A percentile compares a stretch with the other conserved stretches of the same genome.
Evolutionary conservation across 2,797 vertebrate species (phyloP).

Genomic region (Leptoclinus maculatus): DNA sequence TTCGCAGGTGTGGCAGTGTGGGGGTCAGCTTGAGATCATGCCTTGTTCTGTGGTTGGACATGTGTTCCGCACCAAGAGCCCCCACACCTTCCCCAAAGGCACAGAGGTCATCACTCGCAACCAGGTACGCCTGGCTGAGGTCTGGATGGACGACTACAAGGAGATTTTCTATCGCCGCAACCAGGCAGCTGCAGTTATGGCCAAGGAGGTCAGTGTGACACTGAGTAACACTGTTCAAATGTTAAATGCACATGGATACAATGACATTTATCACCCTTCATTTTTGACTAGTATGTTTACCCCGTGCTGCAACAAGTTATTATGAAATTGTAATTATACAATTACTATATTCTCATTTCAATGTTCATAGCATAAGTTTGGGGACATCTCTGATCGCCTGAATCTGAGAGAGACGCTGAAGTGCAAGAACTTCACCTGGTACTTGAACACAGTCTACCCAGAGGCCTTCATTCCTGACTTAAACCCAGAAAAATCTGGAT

Average conservation of each 20-base stretch:
- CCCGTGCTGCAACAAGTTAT: not conserved
- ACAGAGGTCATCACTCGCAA: slow-evolving; percentile 94
- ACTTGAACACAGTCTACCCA: slow-evolving; percentile 94
- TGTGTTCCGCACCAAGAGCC: slow-evolving; percentile 96
- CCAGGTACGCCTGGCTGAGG: slow-evolving; percentile 95
- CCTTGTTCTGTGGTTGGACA: slow-evolving; percentile 98
- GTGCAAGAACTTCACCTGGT: slow-evolving; percentile 98
- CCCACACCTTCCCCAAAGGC: slow-evolving; percentile 96
- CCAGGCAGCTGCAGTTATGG: slow-evolving; percentile 88
- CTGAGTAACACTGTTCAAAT: not conserved
- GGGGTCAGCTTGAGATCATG: slow-evolving; percentile 95
- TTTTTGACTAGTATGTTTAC: not conserved
- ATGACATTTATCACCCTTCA: not conserved
- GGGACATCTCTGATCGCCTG: slow-evolving; percentile 92
- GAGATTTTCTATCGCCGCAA: slow-evolving; percentile 93
- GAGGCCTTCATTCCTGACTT: slow-evolving; percentile 94
- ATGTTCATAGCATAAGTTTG: slow-evolving; percentile 86
- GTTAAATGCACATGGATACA: not conserved
- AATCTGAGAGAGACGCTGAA: slow-evolving; percentile 90
- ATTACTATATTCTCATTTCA: not conserved
- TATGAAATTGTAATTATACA: not conserved
- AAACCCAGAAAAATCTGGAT: slow-evolving; percentile 88
- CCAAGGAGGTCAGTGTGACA: slow-evolving; percentile 84
- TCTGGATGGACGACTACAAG: slow-evolving; percentile 97
- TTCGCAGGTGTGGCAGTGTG: slow-evolving; percentile 95